Conservation (phyloP, 53 echinoderm and acorn worm species). For the Paelopatides confundens region DNA sequence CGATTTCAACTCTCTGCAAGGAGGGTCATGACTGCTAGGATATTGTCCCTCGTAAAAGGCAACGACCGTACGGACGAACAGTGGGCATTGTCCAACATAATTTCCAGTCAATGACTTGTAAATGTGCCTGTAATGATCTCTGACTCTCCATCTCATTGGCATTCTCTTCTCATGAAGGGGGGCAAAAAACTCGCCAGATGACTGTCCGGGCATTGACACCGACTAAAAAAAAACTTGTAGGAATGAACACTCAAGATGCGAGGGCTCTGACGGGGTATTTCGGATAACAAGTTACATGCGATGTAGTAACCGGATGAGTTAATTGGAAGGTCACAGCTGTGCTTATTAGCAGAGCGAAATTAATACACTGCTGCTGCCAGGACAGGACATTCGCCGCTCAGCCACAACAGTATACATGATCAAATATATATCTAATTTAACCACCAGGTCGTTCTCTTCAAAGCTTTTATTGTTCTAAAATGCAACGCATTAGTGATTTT, state of each 20-base stretch:
- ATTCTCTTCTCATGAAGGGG: not conserved
- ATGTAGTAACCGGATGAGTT: not conserved
- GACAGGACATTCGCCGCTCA: not conserved
- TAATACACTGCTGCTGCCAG: no score
- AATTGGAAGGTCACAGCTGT: constrained; percentile 41
- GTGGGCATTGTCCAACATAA: constrained; percentile 41
- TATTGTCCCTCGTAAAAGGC: constrained; percentile 28
- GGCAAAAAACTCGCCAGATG: constrained; percentile 10
- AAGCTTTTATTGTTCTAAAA: not conserved
- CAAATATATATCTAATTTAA: not conserved
- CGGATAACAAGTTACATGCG: not conserved
- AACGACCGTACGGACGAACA: constrained; percentile 49
- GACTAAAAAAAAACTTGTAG: not conserved
- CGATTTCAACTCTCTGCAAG: constrained; percentile 34
- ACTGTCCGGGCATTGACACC: constrained; percentile 47
- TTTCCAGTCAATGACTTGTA: constrained; percentile 32
- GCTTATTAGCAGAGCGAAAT: not conserved
- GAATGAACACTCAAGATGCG: constrained; percentile 18
- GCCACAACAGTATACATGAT: not conserved
- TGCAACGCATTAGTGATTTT: not conserved
- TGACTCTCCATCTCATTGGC: constrained; percentile 16
- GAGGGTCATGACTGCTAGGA: constrained; percentile 50
- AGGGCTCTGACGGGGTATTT: constrained; percentile 31
- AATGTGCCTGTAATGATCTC: constrained; percentile 43
- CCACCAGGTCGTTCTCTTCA: not conserved